A percentile compares a stretch with the other conserved stretches of the same genome.
These are phyloP conservation scores for Jordanella pulchra DNA, from an alignment of 2,797 vertebrate genomes.

Conservation along the genomic window DNA sequence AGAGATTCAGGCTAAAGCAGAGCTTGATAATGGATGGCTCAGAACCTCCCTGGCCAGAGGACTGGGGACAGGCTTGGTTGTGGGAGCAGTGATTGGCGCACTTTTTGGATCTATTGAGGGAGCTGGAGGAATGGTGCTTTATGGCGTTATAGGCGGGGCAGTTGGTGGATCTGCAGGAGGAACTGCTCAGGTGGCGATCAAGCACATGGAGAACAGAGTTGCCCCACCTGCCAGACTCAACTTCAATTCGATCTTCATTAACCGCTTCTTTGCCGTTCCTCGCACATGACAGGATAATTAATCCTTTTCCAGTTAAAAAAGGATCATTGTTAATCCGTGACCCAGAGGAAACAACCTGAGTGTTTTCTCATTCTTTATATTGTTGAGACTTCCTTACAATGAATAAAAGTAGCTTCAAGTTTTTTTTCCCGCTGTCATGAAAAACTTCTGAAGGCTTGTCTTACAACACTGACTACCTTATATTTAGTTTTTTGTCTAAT, in stretches of 20 bases:
- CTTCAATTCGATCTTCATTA: slow-evolving; percentile 81
- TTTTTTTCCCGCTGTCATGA: neutral
- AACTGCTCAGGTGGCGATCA: slow-evolving; percentile 76
- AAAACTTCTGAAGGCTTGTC: neutral
- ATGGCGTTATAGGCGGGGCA: slow-evolving; percentile 72
- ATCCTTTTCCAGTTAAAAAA: neutral
- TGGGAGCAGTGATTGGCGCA: slow-evolving; percentile 72
- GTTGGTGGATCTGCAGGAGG: slow-evolving; percentile 75
- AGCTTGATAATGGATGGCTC: slow-evolving; percentile 77
- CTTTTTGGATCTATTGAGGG: slow-evolving; percentile 76
- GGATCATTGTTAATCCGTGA: neutral
- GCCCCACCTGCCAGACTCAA: slow-evolving; percentile 67
- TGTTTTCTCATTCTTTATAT: neutral
- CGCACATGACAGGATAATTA: slow-evolving; percentile 26
- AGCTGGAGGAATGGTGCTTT: slow-evolving; percentile 73
- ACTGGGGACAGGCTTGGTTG: slow-evolving; percentile 65
- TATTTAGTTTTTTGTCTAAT: neutral
- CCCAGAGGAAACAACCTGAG: neutral
- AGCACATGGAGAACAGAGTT: slow-evolving; percentile 76
- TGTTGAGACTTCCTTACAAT: neutral
- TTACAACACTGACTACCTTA: neutral
- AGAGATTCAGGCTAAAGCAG: slow-evolving; percentile 72
- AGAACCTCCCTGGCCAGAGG: slow-evolving; percentile 73
- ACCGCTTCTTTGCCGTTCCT: slow-evolving; percentile 72
- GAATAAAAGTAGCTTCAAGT: neutral